Percentiles rank a stretch among this genome's conserved stretches.
These are phyloP conservation scores for Artibeus jamaicensis DNA, from an alignment of 2,797 vertebrate genomes.

Conservation along the genomic window DNA sequence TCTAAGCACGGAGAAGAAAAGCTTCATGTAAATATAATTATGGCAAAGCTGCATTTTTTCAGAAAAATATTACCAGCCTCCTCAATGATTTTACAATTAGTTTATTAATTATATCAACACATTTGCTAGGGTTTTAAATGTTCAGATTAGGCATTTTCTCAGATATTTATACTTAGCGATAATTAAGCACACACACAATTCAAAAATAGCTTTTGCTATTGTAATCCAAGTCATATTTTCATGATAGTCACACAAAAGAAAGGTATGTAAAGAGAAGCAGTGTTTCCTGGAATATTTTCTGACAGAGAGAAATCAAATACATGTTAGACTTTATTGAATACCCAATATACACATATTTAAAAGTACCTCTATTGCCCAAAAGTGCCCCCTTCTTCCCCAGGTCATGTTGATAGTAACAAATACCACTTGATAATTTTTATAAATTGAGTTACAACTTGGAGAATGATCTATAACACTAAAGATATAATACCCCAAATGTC, in stretches of 20 bases:
- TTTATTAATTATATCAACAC: conserved; percentile 51
- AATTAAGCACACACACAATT: conserved; percentile 13
- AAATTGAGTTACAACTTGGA: not conserved
- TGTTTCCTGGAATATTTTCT: not conserved
- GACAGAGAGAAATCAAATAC: conserved; percentile 27
- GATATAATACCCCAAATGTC: not conserved
- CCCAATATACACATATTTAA: not conserved
- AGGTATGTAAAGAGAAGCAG: not conserved
- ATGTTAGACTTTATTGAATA: not conserved
- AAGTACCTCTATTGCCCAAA: not conserved
- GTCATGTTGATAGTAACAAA: not conserved
- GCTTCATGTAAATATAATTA: not conserved
- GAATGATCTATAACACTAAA: not conserved
- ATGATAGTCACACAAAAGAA: not conserved
- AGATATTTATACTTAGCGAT: conserved; percentile 46
- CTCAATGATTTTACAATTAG: not conserved
- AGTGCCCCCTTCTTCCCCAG: not conserved
- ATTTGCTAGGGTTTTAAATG: conserved; percentile 27
- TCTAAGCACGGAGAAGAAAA: not conserved
- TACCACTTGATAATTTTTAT: not conserved
- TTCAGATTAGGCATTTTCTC: conserved; percentile 16
- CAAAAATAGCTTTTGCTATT: conserved; percentile 20
- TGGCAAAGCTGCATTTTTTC: not conserved
- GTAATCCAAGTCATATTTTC: not conserved
- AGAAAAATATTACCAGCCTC: not conserved